phyloP scores from a whole-genome alignment of 2,797 vertebrate genomes.

The Leuciscus waleckii region DNA sequence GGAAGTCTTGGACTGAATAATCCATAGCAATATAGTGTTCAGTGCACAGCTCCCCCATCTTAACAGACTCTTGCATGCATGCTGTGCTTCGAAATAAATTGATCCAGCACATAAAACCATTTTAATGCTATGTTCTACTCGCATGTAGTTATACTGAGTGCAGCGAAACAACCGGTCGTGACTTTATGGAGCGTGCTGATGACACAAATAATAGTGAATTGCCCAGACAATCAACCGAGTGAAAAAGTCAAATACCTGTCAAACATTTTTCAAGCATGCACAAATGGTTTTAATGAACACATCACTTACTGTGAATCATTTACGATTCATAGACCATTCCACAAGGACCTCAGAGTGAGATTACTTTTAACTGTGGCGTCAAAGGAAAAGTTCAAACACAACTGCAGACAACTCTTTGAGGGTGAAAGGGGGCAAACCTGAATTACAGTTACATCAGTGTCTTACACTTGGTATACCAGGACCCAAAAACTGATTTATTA shows the following conservation, averaged over 20 bases:
- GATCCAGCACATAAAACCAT: constrained; percentile 20
- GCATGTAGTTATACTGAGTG: constrained; percentile 1
- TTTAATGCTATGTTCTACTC: constrained; percentile 37
- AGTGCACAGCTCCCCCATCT: constrained; percentile 57
- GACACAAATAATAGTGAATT: not conserved
- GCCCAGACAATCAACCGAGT: not conserved
- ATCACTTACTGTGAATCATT: not conserved
- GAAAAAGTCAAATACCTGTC: constrained; percentile 25
- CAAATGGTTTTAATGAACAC: constrained; percentile 13
- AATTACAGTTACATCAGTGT: not conserved
- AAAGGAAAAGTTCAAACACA: constrained; percentile 11
- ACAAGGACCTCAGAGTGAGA: not conserved
- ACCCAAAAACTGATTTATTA: not conserved
- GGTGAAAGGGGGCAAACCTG: not conserved
- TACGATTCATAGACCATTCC: not conserved
- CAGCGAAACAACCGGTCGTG: not conserved
- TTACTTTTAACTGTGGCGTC: not conserved
- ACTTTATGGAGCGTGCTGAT: not conserved
- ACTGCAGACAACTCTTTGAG: not conserved
- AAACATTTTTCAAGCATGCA: not conserved
- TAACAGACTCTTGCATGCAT: constrained; percentile 46
- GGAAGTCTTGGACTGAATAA: constrained; percentile 31
- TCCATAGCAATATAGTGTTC: constrained; percentile 47
- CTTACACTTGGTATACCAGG: not conserved
- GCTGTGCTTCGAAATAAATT: constrained; percentile 26